phyloP scores from a whole-genome alignment of 2,113 vertebrate genomes.

The Bothrops jararaca region DNA sequence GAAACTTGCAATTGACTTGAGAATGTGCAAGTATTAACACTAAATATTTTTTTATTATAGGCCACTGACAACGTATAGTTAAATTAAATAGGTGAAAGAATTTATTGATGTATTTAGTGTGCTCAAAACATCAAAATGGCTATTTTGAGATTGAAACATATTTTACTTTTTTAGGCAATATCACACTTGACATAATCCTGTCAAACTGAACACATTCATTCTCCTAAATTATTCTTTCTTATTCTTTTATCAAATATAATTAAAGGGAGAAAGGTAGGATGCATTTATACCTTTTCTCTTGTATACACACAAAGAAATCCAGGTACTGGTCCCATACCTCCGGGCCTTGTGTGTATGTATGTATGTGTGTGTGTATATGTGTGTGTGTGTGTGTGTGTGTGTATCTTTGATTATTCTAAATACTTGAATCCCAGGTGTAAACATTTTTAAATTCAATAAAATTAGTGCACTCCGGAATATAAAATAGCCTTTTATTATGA shows the following conservation, averaged over 20 bases:
- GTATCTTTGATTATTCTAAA: neutral
- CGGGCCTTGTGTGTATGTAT: too few species aligned
- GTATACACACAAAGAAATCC: too few species aligned
- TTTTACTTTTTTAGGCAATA: neutral
- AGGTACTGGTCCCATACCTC: neutral
- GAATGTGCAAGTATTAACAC: neutral
- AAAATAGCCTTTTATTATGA: too few species aligned
- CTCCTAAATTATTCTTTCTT: neutral
- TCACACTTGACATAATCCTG: neutral
- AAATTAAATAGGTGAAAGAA: neutral
- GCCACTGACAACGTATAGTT: neutral
- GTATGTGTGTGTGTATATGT: too few species aligned
- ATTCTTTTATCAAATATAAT: neutral
- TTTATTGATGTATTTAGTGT: neutral
- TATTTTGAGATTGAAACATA: neutral
- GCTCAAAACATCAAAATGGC: neutral
- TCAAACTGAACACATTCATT: neutral
- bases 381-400: too few species aligned
- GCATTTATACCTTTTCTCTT: neutral
- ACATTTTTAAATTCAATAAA: too few species aligned
- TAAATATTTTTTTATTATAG: neutral
- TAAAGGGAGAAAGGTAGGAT: neutral
- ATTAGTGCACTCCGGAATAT: too few species aligned
- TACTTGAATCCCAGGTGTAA: too few species aligned
- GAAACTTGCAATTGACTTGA: neutral